Evolutionary conservation across 35 echinoderm and acorn worm species (phyloP).

Genomic region (Apostichopus californicus): DNA sequence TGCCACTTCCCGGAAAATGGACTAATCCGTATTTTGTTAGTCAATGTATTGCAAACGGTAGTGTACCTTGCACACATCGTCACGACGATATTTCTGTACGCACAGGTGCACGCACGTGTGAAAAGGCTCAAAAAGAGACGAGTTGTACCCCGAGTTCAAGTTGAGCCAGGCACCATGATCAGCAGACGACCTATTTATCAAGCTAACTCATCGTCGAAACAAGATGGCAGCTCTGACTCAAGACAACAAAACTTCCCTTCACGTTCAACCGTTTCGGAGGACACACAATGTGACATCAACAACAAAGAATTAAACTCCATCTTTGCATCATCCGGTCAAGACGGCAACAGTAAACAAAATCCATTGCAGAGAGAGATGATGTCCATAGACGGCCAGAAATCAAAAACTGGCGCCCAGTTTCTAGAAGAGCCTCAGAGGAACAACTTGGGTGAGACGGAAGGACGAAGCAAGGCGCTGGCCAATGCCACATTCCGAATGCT

Average conservation of each 20-base stretch:
- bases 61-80: not conserved
- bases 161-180: not conserved
- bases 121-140: constrained; percentile 7
- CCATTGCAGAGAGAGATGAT: not conserved
- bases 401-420: no score
- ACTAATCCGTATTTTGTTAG: not conserved
- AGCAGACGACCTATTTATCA: not conserved
- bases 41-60: not conserved
- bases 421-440: not conserved
- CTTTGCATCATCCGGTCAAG: not conserved
- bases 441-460: not conserved
- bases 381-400: not conserved
- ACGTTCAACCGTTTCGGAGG: not conserved
- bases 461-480: not conserved
- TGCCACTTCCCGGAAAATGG: not conserved
- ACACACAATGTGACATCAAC: not conserved
- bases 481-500: constrained; percentile 36
- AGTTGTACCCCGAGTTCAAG: not conserved
- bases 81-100: not conserved
- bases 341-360: not conserved
- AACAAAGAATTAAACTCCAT: not conserved
- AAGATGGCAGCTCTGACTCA: not conserved
- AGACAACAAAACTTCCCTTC: not conserved
- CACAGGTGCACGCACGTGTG: constrained; percentile 4
- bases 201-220: not conserved